phyloP scores from a whole-genome alignment of 2,113 vertebrate genomes.

The Macrotis lagotis region DNA sequence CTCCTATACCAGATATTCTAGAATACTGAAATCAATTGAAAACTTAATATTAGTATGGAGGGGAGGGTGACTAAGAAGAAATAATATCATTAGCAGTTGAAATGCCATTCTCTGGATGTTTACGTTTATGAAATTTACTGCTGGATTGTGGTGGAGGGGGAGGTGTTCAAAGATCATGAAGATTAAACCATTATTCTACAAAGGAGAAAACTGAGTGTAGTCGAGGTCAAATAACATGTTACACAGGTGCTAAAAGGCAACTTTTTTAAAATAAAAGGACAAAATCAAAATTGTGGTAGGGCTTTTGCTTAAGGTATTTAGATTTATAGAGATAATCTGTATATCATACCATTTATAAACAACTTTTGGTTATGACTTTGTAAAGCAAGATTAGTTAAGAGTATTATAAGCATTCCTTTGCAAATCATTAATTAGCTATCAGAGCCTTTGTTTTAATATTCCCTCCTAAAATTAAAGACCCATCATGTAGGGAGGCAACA shows the following conservation, averaged over 20 bases:
- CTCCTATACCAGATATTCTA: conserved; percentile 74
- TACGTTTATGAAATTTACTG: background rate
- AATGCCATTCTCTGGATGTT: background rate
- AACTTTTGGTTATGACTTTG: background rate
- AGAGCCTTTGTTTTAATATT: background rate
- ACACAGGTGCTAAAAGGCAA: background rate
- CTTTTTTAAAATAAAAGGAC: background rate
- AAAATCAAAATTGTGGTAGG: background rate
- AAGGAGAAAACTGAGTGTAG: background rate
- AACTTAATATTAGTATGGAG: conserved; percentile 76
- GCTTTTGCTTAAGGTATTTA: background rate
- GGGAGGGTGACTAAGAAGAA: background rate
- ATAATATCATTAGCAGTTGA: background rate
- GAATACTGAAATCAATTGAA: conserved; percentile 79
- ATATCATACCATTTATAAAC: background rate
- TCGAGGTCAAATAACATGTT: background rate
- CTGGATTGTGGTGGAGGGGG: background rate
- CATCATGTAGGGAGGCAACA: background rate
- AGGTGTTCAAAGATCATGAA: background rate
- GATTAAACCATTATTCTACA: background rate
- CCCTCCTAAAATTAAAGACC: background rate
- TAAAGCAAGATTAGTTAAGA: background rate
- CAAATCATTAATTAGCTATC: background rate
- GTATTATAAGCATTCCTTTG: background rate
- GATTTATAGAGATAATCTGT: background rate